phyloP scores from a whole-genome alignment of 2,113 vertebrate species.

The Aldabrachelys gigantea region DNA sequence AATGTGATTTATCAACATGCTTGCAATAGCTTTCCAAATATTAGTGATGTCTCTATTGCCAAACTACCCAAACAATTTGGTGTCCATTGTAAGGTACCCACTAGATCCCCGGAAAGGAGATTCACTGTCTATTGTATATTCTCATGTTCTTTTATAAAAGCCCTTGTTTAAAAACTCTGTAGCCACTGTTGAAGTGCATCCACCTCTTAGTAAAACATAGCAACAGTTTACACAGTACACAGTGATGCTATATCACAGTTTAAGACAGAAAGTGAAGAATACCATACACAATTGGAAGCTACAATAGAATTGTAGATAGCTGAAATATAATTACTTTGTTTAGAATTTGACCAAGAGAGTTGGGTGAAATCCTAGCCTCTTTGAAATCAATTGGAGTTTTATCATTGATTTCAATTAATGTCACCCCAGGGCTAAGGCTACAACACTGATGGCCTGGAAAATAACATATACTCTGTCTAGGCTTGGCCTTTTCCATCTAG shows the following conservation, averaged over 20 bases:
- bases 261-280: not conserved
- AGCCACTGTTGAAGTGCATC: not conserved
- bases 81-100: not conserved
- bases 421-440: not conserved
- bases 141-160: conserved; percentile 8
- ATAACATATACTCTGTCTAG: not conserved
- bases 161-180: not conserved
- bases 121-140: not conserved
- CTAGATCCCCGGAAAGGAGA: not conserved
- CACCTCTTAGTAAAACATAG: not conserved
- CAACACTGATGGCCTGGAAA: not conserved
- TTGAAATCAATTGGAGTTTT: not conserved
- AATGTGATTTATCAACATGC: not conserved
- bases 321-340: not conserved
- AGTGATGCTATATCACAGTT: not conserved
- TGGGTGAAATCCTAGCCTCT: not conserved
- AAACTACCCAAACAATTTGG: not conserved
- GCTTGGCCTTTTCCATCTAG: not conserved
- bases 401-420: not conserved
- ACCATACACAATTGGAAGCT: not conserved
- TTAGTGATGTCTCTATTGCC: not conserved
- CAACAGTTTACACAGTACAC: not conserved
- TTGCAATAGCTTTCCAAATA: not conserved
- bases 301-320: not conserved
- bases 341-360: not conserved